These are phyloP conservation scores for Umimayanthus kanabou DNA, from an alignment of 92 coral and sea anemone species.

Conservation along the genomic window DNA sequence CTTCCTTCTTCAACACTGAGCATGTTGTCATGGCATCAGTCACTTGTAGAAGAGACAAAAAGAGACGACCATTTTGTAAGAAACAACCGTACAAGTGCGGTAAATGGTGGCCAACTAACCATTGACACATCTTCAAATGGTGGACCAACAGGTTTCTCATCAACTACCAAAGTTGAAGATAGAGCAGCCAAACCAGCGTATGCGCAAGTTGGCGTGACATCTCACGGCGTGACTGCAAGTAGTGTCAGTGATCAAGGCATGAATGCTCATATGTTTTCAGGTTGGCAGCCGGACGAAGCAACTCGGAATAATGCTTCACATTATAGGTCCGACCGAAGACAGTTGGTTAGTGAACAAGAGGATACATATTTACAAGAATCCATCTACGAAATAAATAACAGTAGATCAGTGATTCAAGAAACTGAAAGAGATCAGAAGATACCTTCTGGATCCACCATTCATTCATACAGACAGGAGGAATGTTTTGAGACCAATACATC, in stretches of 20 bases:
- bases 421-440: neutral
- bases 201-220: neutral
- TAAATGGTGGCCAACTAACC: neutral
- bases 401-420: neutral
- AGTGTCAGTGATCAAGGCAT: neutral
- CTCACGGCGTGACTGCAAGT: neutral
- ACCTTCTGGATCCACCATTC: neutral
- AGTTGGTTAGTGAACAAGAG: neutral
- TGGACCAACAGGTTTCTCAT: neutral
- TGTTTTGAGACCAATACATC: neutral
- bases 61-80: neutral
- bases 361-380: neutral
- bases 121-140: neutral
- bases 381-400: neutral
- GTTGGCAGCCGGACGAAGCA: neutral
- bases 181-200: neutral
- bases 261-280: neutral
- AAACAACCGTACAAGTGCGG: neutral
- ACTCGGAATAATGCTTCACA: neutral
- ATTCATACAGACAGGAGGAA: neutral
- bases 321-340: neutral
- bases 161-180: neutral
- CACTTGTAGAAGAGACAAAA: neutral
- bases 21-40: slow-evolving; percentile 14
- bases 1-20: neutral